These are phyloP conservation scores for Temnopleurus reevesii DNA, from an alignment of 53 echinoderm and acorn worm genomes.

Conservation along the genomic window DNA sequence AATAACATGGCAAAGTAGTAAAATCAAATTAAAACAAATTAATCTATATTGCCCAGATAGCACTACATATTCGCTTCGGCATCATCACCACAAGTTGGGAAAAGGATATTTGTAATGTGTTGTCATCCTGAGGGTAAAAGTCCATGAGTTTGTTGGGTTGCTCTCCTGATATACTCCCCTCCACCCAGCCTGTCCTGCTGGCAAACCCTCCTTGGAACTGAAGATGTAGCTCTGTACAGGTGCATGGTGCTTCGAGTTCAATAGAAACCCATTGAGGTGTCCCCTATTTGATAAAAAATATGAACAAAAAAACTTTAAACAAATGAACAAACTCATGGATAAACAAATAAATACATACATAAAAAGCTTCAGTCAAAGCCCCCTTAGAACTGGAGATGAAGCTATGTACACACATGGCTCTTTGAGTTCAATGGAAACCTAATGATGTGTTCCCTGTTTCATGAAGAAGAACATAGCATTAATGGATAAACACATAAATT, in stretches of 20 bases:
- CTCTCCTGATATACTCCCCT: conserved; percentile 48
- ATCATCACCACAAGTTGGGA: not conserved
- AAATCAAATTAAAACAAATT: too few species aligned
- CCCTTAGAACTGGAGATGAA: too few species aligned
- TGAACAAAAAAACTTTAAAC: too few species aligned
- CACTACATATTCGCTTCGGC: too few species aligned
- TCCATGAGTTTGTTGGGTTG: conserved; percentile 62
- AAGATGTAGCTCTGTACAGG: conserved; percentile 63
- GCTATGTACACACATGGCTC: not conserved
- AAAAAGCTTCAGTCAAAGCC: too few species aligned
- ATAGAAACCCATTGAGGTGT: conserved; percentile 68
- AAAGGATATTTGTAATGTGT: conserved; percentile 89
- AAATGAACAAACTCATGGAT: too few species aligned
- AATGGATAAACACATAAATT: too few species aligned
- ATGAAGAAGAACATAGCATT: too few species aligned
- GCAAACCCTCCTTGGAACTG: conserved; percentile 90
- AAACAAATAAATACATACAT: too few species aligned
- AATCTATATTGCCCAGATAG: too few species aligned
- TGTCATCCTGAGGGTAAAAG: conserved; percentile 79
- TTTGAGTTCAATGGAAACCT: not conserved
- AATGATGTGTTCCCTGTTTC: too few species aligned
- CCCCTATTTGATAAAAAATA: conserved; percentile 26
- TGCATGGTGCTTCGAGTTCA: conserved; percentile 45
- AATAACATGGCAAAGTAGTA: too few species aligned
- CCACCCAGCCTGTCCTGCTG: conserved; percentile 69